A percentile compares a stretch with the other conserved stretches of the same genome.
Evolutionary conservation across 2,113 vertebrate species (phyloP).

Genomic region (Pteronura brasiliensis): DNA sequence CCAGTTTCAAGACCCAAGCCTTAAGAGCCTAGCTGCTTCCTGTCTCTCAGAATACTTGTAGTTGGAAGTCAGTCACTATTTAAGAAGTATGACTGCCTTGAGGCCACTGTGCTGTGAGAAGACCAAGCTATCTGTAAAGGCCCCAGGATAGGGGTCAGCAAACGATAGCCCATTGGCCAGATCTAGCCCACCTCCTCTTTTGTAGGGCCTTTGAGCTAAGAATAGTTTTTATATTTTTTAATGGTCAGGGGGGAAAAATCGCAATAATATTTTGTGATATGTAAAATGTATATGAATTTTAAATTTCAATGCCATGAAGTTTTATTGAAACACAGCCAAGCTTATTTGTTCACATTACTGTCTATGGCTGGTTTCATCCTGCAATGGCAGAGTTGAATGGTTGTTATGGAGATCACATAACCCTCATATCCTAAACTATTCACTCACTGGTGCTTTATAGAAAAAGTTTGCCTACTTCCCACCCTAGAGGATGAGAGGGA

Average conservation of each 20-base stretch:
- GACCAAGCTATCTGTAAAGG: not conserved
- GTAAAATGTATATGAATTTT: not conserved
- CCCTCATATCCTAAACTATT: not conserved
- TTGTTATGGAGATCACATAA: not conserved
- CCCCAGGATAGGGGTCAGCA: not conserved
- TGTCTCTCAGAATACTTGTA: not conserved
- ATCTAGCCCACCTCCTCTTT: not conserved
- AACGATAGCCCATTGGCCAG: rapidly evolving
- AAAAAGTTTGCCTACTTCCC: not conserved
- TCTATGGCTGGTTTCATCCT: not conserved
- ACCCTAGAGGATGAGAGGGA: not conserved
- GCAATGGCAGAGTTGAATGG: not conserved
- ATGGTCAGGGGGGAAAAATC: not conserved
- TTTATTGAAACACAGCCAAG: not conserved
- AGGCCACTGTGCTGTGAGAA: not conserved
- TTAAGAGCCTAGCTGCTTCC: not conserved
- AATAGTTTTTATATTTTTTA: not conserved
- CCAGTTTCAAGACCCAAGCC: not conserved
- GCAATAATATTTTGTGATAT: not conserved
- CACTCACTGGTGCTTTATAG: not conserved
- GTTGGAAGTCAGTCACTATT: not conserved
- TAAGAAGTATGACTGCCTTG: not conserved
- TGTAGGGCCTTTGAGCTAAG: not conserved
- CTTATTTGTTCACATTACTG: not conserved
- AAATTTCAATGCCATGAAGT: not conserved